Evolutionary conservation across 2,888 invertebrate species (phyloP).

Genomic region (Hirtodrosophila alboralis): DNA sequence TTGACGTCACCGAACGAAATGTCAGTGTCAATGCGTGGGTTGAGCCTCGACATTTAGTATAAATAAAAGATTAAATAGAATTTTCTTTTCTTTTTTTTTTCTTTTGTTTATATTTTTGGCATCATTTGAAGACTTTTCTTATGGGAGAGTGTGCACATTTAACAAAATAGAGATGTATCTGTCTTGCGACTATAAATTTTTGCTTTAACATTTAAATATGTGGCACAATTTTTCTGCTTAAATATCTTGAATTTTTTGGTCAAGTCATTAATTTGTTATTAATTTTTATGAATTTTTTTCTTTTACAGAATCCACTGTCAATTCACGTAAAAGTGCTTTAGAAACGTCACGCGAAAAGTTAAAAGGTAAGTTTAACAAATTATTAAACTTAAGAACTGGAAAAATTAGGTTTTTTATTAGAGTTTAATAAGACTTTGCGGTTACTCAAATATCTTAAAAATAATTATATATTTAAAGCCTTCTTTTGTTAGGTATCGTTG

Average conservation of each 20-base stretch:
- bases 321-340: constrained; percentile 75
- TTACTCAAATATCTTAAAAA: no score
- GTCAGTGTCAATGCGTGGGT: constrained; percentile 79
- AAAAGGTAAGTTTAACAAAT: constrained; percentile 60
- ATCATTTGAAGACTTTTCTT: constrained; percentile 2
- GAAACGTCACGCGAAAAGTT: constrained; percentile 76
- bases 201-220: neutral
- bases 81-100: constrained; percentile 11
- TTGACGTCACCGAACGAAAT: constrained; percentile 69
- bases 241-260: neutral
- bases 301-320: constrained; percentile 76
- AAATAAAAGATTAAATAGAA: constrained; percentile 42
- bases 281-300: constrained; percentile 9
- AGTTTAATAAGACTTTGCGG: no score
- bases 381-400: no score
- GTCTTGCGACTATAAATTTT: neutral
- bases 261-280: constrained; percentile 6
- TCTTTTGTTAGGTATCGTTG: no score
- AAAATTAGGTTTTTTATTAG: no score
- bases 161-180: no score
- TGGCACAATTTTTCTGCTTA: neutral
- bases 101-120: constrained; percentile 14
- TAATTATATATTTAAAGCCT: no score
- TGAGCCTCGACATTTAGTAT: constrained; percentile 47
- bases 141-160: neutral